These are phyloP conservation scores for Hemicordylus capensis DNA, from an alignment of 2,113 vertebrate species.

Conservation along the genomic window DNA sequence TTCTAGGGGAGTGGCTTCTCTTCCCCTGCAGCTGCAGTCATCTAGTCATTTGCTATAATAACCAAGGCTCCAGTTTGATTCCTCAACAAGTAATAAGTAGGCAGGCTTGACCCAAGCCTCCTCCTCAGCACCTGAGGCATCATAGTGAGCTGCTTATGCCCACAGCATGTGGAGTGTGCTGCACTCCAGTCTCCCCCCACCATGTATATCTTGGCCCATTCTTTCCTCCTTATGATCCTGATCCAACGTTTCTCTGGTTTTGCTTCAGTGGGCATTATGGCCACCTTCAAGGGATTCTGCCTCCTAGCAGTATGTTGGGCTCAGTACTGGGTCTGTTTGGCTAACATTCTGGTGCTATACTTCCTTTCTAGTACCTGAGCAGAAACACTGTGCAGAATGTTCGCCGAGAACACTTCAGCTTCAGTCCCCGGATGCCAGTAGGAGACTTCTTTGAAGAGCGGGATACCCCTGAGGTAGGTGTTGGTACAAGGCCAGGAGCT, in stretches of 20 bases:
- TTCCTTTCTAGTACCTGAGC: slow-evolving; percentile 85
- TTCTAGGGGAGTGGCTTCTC: not conserved
- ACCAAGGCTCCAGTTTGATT: not conserved
- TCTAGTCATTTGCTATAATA: not conserved
- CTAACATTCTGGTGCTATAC: not conserved
- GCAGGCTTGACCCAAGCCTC: not conserved
- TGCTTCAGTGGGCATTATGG: not conserved
- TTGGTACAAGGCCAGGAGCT: not conserved
- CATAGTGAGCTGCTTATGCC: too few relatives aligned
- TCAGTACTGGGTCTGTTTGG: not conserved
- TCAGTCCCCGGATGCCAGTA: slow-evolving; percentile 96
- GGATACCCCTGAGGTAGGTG: slow-evolving; percentile 86
- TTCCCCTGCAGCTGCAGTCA: not conserved
- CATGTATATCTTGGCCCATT: not conserved
- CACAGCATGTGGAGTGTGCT: too few relatives aligned
- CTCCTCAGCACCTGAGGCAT: too few relatives aligned
- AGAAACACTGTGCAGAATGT: slow-evolving; percentile 86
- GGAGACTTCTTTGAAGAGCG: slow-evolving; percentile 96
- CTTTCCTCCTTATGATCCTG: not conserved
- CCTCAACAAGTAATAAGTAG: not conserved
- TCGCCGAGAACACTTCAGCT: slow-evolving; percentile 95
- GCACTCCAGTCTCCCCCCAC: not conserved
- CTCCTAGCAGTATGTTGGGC: not conserved
- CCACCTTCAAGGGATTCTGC: not conserved
- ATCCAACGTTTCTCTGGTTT: not conserved